Evolutionary conservation across 1,140 invertebrate species (phyloP).

Genomic region (Drosophila jambulina): DNA sequence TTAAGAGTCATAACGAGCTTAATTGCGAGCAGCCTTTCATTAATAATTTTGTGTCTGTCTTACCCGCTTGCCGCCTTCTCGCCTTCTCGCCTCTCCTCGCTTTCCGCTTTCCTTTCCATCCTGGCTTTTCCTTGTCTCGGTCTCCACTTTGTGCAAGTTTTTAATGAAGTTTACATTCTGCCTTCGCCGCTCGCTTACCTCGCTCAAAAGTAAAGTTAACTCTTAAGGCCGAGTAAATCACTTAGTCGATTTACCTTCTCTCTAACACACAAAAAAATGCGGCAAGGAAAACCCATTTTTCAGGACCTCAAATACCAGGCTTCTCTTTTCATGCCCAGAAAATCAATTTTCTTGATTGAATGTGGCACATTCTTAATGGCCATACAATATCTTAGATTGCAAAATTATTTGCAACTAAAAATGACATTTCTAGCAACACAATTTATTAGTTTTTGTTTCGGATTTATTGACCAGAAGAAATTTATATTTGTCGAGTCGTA

Average conservation of each 20-base stretch:
- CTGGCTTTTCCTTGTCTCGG: conserved; percentile 18
- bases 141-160: conserved; percentile 58
- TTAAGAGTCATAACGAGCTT: conserved; percentile 74
- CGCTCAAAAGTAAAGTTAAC: conserved; percentile 9
- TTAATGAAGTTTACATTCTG: conserved; percentile 77
- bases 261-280: neutral
- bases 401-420: conserved; percentile 43
- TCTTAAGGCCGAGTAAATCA: conserved; percentile 18
- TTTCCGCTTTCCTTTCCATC: neutral
- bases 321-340: neutral
- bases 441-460: conserved; percentile 39
- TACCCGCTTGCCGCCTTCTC: conserved; percentile 14
- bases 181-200: conserved; percentile 40
- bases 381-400: conserved; percentile 26
- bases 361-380: conserved; percentile 25
- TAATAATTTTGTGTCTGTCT: conserved; percentile 65
- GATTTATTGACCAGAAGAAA: conserved; percentile 45
- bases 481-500: conserved; percentile 30
- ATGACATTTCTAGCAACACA: conserved; percentile 3
- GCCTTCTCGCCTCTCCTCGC: conserved; percentile 4
- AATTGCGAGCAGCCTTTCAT: conserved; percentile 73
- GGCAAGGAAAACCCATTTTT: conserved; percentile 1
- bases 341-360: conserved; percentile 28
- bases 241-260: conserved; percentile 9
- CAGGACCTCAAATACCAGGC: neutral